These are phyloP conservation scores for Pteropus alecto DNA, from an alignment of 2,113 vertebrate species.

Conservation along the genomic window DNA sequence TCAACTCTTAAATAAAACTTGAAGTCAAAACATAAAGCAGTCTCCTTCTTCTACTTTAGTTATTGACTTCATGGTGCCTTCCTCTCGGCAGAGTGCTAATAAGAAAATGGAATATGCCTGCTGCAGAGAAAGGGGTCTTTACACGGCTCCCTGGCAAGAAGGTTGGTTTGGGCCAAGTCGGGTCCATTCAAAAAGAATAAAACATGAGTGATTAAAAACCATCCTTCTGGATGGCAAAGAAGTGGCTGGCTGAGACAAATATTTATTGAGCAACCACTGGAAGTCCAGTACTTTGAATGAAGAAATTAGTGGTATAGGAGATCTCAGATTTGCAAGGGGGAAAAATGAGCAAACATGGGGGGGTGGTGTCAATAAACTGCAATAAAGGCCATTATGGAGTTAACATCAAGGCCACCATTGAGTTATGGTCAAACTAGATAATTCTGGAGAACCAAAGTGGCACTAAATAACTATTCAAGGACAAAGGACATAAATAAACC, in stretches of 20 bases:
- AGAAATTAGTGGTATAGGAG: background rate
- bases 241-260: background rate
- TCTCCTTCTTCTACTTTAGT: background rate
- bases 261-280: background rate
- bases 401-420: background rate
- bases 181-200: background rate
- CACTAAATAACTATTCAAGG: background rate
- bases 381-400: background rate
- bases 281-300: background rate
- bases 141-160: background rate
- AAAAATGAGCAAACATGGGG: background rate
- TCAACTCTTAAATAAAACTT: conserved; percentile 38
- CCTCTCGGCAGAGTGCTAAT: background rate
- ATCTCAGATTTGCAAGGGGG: background rate
- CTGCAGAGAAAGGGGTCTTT: background rate
- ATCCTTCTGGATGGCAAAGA: background rate
- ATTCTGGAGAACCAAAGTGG: background rate
- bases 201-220: background rate
- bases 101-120: background rate
- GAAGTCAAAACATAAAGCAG: background rate
- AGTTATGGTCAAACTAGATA: background rate
- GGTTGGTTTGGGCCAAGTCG: background rate
- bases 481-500: background rate
- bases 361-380: background rate
- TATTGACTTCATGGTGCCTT: background rate